A percentile compares a stretch with the other conserved stretches of the same genome.
Conservation (phyloP, 2,888 invertebrate species). For the Diogma glabrata region DNA sequence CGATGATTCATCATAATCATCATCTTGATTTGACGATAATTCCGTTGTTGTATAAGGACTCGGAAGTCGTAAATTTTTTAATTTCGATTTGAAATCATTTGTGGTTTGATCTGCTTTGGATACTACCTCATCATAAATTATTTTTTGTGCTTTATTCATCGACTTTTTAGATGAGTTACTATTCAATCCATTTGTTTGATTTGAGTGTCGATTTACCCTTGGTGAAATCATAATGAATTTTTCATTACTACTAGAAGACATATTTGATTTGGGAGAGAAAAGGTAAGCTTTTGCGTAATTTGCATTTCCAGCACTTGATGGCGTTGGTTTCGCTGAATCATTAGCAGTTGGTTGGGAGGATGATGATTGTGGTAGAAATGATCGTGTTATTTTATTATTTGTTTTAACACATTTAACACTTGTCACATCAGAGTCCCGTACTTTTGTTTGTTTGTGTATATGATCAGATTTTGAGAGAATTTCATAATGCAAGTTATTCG, state of each 20-base stretch:
- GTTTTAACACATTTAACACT: slow-evolving; percentile 19
- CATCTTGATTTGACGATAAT: slow-evolving; percentile 2
- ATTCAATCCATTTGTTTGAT: not conserved
- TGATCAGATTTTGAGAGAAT: slow-evolving; percentile 17
- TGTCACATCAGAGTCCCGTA: slow-evolving; percentile 18
- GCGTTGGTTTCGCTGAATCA: not conserved
- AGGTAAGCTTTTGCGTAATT: slow-evolving; percentile 1
- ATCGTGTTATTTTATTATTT: slow-evolving; percentile 17
- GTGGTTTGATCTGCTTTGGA: not conserved
- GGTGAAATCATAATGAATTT: not conserved
- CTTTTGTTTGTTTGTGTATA: slow-evolving; percentile 17
- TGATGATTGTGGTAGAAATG: not conserved
- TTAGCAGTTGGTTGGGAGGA: not conserved
- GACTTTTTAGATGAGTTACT: not conserved
- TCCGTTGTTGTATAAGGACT: slow-evolving; percentile 4
- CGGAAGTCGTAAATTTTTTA: slow-evolving; percentile 1
- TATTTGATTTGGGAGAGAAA: slow-evolving; percentile 6
- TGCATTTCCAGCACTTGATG: not conserved
- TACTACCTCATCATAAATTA: slow-evolving; percentile 5
- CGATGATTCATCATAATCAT: not conserved
- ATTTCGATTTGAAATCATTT: not conserved
- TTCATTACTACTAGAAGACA: slow-evolving; percentile 1
- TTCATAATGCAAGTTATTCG: slow-evolving; percentile 1
- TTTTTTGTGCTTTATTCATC: slow-evolving; percentile 1
- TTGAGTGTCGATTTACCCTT: not conserved